phyloP scores from a whole-genome alignment of 2,888 invertebrate species.

The Sicus ferrugineus region DNA sequence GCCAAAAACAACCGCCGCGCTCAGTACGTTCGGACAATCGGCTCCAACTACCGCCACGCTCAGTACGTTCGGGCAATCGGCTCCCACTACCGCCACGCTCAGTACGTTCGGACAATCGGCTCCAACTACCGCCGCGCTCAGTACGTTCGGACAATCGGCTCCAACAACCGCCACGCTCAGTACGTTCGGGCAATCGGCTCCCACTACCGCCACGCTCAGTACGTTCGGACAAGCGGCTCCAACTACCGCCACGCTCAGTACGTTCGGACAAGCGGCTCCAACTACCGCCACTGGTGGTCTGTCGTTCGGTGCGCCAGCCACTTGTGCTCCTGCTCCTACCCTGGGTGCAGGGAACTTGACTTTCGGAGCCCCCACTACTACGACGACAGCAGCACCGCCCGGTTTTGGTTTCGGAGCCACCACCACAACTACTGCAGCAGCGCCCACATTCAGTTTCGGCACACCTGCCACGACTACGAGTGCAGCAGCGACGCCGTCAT shows the following conservation, averaged over 20 bases:
- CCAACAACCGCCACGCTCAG: constrained; percentile 37
- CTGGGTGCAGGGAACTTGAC: constrained; percentile 38
- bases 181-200: constrained; percentile 40
- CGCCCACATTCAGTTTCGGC: constrained; percentile 48
- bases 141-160: constrained; percentile 39
- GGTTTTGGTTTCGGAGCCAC: constrained; percentile 46
- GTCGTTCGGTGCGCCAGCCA: constrained; percentile 30
- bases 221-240: too few relatives aligned
- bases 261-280: constrained; percentile 41
- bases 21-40: constrained; percentile 39
- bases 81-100: constrained; percentile 38
- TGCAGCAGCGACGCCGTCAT: constrained; percentile 41
- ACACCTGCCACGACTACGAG: constrained; percentile 36
- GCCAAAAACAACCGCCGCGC: constrained; percentile 36
- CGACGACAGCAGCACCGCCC: constrained; percentile 36
- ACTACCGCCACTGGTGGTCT: constrained; percentile 22
- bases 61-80: constrained; percentile 38
- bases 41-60: constrained; percentile 38
- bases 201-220: too few relatives aligned
- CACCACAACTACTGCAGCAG: constrained; percentile 38
- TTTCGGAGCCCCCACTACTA: constrained; percentile 36
- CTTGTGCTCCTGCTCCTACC: constrained; percentile 41
- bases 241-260: constrained; percentile 35
- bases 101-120: constrained; percentile 39
- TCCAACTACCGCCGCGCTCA: constrained; percentile 37